A percentile compares a stretch with the other conserved stretches of the same genome.
Evolutionary conservation across 2,797 vertebrate genomes (phyloP).

Genomic region (Rhabdophis nuchalis): DNA sequence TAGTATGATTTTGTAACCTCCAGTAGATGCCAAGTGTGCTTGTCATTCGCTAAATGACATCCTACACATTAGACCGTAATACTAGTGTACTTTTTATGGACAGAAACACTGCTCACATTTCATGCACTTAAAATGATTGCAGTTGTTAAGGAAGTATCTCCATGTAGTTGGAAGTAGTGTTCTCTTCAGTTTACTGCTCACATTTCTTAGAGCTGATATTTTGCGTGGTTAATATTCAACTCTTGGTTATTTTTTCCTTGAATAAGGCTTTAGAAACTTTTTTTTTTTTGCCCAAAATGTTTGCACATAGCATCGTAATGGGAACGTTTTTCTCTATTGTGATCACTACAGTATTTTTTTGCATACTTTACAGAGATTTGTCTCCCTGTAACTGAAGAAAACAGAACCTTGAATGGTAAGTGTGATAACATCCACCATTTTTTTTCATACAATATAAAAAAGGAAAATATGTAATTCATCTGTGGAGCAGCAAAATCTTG

Average conservation of each 20-base stretch:
- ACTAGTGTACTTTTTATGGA: background rate
- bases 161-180: background rate
- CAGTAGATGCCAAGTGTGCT: background rate
- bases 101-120: background rate
- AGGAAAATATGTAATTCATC: background rate
- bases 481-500: background rate
- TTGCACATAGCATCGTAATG: background rate
- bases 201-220: background rate
- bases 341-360: slow-evolving; percentile 25
- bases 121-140: background rate
- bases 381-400: slow-evolving; percentile 55
- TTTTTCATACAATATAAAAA: background rate
- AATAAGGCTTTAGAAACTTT: background rate
- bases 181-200: background rate
- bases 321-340: background rate
- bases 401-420: slow-evolving; percentile 74
- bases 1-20: background rate
- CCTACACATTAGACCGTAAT: background rate
- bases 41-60: background rate
- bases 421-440: slow-evolving; percentile 5
- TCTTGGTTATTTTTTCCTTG: background rate
- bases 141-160: background rate
- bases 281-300: background rate
- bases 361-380: slow-evolving; percentile 51
- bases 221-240: background rate